phyloP scores from a whole-genome alignment of 2,797 vertebrate genomes.

The Coregonus ussuriensis region DNA sequence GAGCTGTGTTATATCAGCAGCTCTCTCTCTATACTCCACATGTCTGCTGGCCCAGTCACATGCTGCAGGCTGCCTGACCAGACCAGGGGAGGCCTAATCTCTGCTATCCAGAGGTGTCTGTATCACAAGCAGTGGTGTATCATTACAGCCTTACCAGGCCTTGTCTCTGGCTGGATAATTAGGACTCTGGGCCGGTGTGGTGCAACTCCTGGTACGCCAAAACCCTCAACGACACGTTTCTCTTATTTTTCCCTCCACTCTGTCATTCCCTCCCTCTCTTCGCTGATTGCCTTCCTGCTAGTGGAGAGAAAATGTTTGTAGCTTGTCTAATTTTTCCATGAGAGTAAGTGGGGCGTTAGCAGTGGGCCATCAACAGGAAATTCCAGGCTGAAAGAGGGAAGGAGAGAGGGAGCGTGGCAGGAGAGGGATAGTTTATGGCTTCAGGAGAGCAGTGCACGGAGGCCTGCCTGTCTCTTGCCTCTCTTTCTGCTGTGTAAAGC shows the following conservation, averaged over 20 bases:
- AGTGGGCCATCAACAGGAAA: constrained; percentile 78
- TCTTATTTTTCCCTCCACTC: constrained; percentile 53
- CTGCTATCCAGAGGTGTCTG: neutral
- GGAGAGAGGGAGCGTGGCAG: constrained; percentile 16
- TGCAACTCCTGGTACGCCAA: constrained; percentile 31
- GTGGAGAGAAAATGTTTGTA: constrained; percentile 25
- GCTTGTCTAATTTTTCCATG: constrained; percentile 59
- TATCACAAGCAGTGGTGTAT: constrained; percentile 9
- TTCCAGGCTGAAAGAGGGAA: constrained; percentile 65
- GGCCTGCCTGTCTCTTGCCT: neutral
- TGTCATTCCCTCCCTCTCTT: neutral
- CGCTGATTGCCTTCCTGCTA: neutral
- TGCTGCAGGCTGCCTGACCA: neutral
- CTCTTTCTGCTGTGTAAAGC: neutral
- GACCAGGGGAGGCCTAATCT: neutral
- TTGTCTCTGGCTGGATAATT: constrained; percentile 36
- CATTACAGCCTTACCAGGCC: constrained; percentile 33
- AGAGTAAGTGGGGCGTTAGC: constrained; percentile 65
- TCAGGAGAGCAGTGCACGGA: neutral
- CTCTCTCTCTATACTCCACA: neutral
- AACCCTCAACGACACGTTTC: constrained; percentile 35
- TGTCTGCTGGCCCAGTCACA: neutral
- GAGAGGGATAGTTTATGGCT: too few relatives aligned
- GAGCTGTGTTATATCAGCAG: neutral
- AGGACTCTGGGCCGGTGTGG: constrained; percentile 31